Evolutionary conservation across 2,113 vertebrate species (phyloP), one percentile per base, ranked within the genome.

Genomic region (Elephas maximus): DNA sequence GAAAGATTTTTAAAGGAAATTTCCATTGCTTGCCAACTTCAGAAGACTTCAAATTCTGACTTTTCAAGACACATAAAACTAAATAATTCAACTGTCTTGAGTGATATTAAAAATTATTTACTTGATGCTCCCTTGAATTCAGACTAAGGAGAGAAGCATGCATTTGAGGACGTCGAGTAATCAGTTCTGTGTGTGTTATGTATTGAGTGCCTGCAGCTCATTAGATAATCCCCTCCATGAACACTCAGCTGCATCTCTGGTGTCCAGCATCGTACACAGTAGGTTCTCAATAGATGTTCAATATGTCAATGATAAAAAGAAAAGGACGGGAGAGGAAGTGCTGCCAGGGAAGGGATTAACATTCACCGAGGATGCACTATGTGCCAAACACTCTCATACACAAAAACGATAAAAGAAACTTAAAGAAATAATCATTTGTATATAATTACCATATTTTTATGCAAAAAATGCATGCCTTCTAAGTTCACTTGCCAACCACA

Each of bases 21-120:
- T 88, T 79, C 45, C 45, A 33, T 67, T 88, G n/a, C 37, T 93
- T 93, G 26, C 18, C 73, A 77, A 15, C 7, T 79, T 96, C 48
- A 48, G 80, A 86, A 94, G 74, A 92, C 62, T 88, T 73, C 62
- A 95, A 73, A 33, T 88, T 57, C n/a, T 94, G 81, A 87, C 17
- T 88, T 79, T 81, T 2, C 26, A 82, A 53, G 84, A 37, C 60
- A 37, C 6, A 60, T 57, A 86, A 71, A 88, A 69, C n/a, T 48
- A 88, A 88, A 88, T 69, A 90, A 74, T 76, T 71, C 26, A 82
- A 9, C 62, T 78, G 0, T 79, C 48, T 88, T 83, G 80, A 88
- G 53, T 76, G 2, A 74, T 63, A 76, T 23, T 90, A 73, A 96
- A 93, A 91, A 57, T 20, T 77, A 76, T 82, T 88, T 74, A 45